Evolutionary conservation across 2,797 vertebrate genomes (phyloP).

Genomic region (Anguilla pacifica): DNA sequence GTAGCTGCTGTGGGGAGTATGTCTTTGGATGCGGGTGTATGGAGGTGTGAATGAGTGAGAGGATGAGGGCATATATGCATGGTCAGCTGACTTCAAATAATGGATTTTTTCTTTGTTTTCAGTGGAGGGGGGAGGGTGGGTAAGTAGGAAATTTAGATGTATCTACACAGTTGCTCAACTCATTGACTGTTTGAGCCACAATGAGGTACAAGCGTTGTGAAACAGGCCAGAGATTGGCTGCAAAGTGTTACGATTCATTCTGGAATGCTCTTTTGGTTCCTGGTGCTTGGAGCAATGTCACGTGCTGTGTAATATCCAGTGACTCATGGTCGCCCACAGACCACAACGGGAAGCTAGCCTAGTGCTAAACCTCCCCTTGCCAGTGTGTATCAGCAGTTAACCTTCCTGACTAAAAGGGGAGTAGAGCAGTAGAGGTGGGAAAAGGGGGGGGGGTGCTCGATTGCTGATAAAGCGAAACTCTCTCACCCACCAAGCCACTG

Average conservation of each 20-base stretch:
- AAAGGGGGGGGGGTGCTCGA: not conserved
- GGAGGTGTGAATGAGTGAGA: not conserved
- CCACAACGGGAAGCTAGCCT: not conserved
- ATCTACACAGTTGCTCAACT: not conserved
- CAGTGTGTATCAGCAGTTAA: not conserved
- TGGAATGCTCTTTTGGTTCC: not conserved
- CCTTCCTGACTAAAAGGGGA: not conserved
- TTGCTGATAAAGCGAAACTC: constrained; percentile 27
- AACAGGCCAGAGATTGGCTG: not conserved
- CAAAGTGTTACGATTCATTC: not conserved
- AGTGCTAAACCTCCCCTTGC: not conserved
- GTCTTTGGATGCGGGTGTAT: not conserved
- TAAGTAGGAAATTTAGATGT: not conserved
- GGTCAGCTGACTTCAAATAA: not conserved
- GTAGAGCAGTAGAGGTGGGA: too few relatives aligned
- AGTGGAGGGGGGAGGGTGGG: not conserved
- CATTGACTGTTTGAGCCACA: not conserved
- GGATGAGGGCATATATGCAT: not conserved
- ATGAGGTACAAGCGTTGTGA: not conserved
- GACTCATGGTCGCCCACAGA: not conserved
- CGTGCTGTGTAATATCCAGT: not conserved
- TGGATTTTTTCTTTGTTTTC: not conserved
- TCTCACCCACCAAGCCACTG: not conserved
- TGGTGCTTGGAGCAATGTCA: not conserved
- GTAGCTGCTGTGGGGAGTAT: too few relatives aligned